Evolutionary conservation across 2,797 vertebrate species (phyloP).

Genomic region (Pantherophis alleghaniensis): DNA sequence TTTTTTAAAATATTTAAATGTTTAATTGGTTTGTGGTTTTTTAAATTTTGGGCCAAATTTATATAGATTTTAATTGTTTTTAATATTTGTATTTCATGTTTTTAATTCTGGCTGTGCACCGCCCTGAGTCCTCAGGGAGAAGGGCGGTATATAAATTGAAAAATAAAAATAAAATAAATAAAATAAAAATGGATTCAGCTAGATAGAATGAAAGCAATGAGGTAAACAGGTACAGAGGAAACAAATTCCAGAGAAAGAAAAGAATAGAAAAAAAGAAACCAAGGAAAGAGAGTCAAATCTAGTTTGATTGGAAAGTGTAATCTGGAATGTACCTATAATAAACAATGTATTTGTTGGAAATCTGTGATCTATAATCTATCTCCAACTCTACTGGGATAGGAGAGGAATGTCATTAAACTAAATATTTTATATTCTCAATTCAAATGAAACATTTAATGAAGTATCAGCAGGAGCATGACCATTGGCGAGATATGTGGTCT

Average conservation of each 20-base stretch:
- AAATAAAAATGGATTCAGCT: background rate
- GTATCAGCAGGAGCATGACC: background rate
- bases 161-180: no score
- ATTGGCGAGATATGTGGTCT: background rate
- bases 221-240: background rate
- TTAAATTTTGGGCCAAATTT: no score
- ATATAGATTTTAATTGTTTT: no score
- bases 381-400: background rate
- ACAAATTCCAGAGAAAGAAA: background rate
- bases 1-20: no score
- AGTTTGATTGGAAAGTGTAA: background rate
- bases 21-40: no score
- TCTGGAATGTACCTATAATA: background rate
- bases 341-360: background rate
- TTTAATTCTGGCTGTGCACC: no score
- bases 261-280: background rate
- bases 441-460: background rate
- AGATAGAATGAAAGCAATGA: background rate
- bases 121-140: no score
- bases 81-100: no score
- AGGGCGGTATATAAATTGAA: no score
- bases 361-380: background rate
- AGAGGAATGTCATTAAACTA: background rate
- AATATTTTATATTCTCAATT: background rate
- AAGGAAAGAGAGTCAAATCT: background rate